Evolutionary conservation across 2,797 vertebrate genomes (phyloP), one percentile per base, ranked within the genome.

Genomic region (Pogoniulus pusillus): DNA sequence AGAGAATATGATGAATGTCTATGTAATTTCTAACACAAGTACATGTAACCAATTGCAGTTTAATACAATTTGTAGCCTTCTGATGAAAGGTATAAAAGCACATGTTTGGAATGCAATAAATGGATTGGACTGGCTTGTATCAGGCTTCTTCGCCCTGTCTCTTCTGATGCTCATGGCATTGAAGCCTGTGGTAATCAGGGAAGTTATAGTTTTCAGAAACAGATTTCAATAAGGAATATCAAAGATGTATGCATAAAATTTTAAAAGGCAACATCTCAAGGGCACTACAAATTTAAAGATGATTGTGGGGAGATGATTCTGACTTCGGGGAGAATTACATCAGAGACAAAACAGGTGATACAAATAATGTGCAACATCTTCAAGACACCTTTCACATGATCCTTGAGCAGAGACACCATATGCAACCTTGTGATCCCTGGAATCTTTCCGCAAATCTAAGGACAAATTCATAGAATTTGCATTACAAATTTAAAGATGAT

Each of bases 381-480:
- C 39, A 85, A 71, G 37, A 43, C 19, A 65, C 7, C 37, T 39
- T 57, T 78, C 1, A 1, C 4, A 4, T 2, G 18, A 74, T 34
- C 35, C 32, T 37, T 34, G 12, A 6, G 5, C 0, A 0, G 16
- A 74, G 19, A 35, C 6, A 51, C 2, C 30, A 32, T 3, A 58
- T 0, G 1, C 10, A 71, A 24, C 16, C 14, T 27, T 16, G 19
- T 18, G 12, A 15, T 22, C 19, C 29, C 32, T 34, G 26, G 14
- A 12, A 60, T 43, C 35, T 7, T 54, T 20, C 30, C 84, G 64
- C 45, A 57, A 75, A 65, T 20, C 34, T 14, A 20, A 58, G 16
- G 35, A 26, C 26, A 10, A 62, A 66, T 39, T 53, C 30, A 29
- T 6, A 14, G 2, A 47, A 12, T 24, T 37, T 4, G 9, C n/a